A percentile compares a stretch with the other conserved stretches of the same genome.
phyloP scores from a whole-genome alignment of 2,797 vertebrate genomes.

The Staurois parvus region DNA sequence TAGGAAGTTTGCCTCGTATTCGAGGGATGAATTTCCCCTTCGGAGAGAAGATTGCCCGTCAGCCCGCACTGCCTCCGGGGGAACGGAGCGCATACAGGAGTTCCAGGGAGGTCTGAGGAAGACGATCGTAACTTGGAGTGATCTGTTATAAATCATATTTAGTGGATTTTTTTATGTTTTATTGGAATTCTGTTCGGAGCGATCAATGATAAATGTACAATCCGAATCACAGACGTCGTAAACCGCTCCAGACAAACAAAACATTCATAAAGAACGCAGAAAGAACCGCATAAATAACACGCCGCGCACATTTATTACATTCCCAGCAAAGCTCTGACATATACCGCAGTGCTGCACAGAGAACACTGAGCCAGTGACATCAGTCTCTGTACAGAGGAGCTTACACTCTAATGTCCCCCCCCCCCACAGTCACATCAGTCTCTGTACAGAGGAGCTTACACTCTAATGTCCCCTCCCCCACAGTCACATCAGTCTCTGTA shows the following conservation, averaged over 20 bases:
- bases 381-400: no score
- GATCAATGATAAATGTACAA: not conserved
- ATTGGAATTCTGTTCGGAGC: constrained; percentile 1
- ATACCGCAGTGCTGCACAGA: no score
- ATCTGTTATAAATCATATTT: constrained; percentile 5
- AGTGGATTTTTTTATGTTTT: constrained; percentile 1
- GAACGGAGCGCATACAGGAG: not conserved
- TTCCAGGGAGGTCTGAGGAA: not conserved
- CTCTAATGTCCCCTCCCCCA: no score
- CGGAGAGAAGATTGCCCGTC: not conserved
- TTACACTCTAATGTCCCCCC: no score
- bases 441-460: no score
- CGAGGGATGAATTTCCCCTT: not conserved
- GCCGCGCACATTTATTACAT: not conserved
- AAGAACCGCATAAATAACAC: not conserved
- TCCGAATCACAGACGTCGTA: not conserved
- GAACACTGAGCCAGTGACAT: no score
- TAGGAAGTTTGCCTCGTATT: not conserved
- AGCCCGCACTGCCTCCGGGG: not conserved
- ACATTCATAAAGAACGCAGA: not conserved
- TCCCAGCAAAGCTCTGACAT: no score
- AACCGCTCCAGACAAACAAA: not conserved
- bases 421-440: no score
- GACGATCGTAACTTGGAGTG: not conserved
- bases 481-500: no score